Evolutionary conservation across 2,113 vertebrate species (phyloP).

Genomic region (Macquaria australasica): DNA sequence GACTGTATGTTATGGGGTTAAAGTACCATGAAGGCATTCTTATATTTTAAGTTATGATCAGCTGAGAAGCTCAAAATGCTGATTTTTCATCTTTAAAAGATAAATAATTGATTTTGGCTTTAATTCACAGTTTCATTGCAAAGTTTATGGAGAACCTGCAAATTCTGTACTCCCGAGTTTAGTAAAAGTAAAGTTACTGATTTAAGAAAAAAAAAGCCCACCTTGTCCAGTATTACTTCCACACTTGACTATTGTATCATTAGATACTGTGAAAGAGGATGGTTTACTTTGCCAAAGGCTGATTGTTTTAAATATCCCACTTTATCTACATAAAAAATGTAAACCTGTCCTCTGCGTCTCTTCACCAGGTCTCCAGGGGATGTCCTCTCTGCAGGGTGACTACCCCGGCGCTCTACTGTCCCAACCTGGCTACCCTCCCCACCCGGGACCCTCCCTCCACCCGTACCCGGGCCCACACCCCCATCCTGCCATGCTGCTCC

Average conservation of each 20-base stretch:
- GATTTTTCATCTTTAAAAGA: not conserved
- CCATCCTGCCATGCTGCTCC: constrained; percentile 85
- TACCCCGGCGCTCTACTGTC: constrained; percentile 82
- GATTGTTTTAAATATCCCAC: not conserved
- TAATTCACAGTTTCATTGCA: not conserved
- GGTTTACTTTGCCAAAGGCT: too few relatives aligned
- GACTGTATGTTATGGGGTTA: not conserved
- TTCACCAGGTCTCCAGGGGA: constrained; percentile 85
- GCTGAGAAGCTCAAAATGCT: not conserved
- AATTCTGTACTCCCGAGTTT: not conserved
- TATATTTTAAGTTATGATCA: not conserved
- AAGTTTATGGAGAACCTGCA: not conserved
- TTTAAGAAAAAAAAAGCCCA: not conserved
- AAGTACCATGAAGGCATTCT: not conserved
- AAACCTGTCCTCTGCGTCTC: not conserved
- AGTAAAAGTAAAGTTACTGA: not conserved
- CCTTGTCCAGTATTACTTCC: not conserved
- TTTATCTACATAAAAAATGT: not conserved
- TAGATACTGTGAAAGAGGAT: too few relatives aligned
- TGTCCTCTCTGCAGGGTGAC: constrained; percentile 83
- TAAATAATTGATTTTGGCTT: not conserved
- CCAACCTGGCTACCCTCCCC: constrained; percentile 83
- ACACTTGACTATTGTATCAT: not conserved
- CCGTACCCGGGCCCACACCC: constrained; percentile 83
- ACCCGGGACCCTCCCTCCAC: constrained; percentile 83